Percentiles rank a stretch among this genome's conserved stretches.
Conservation (phyloP, 2,888 invertebrate species). For the Unio delphinus region DNA sequence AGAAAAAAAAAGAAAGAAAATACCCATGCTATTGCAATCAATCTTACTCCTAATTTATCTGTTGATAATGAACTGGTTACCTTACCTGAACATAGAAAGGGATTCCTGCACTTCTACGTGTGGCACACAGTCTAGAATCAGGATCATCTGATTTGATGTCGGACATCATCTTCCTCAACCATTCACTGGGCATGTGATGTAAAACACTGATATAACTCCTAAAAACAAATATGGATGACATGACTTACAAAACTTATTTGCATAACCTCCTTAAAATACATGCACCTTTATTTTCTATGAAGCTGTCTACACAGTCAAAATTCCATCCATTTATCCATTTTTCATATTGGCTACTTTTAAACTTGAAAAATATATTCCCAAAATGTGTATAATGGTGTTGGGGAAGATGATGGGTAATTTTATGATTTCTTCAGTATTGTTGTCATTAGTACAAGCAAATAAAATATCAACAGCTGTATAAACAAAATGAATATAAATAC, state of each 20-base stretch:
- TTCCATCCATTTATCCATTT: not conserved
- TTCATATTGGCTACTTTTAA: no score
- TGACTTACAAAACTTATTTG: no score
- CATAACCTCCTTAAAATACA: not conserved
- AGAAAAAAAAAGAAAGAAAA: no score
- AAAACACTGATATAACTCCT: constrained; percentile 42
- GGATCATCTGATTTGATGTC: constrained; percentile 62
- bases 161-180: constrained; percentile 69
- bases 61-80: not conserved
- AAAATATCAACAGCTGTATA: no score
- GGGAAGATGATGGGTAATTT: no score
- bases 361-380: no score
- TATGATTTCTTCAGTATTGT: no score
- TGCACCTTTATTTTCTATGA: not conserved
- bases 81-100: constrained; percentile 90
- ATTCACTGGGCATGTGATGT: constrained; percentile 62
- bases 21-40: no score
- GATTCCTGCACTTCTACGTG: constrained; percentile 92
- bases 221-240: not conserved
- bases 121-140: constrained; percentile 78
- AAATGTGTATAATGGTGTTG: no score
- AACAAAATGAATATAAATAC: no score
- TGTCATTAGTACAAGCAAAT: no score
- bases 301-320: not conserved
- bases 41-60: no score